Evolutionary conservation across 2,888 invertebrate genomes (phyloP).

Genomic region (Uropetala carovei): DNA sequence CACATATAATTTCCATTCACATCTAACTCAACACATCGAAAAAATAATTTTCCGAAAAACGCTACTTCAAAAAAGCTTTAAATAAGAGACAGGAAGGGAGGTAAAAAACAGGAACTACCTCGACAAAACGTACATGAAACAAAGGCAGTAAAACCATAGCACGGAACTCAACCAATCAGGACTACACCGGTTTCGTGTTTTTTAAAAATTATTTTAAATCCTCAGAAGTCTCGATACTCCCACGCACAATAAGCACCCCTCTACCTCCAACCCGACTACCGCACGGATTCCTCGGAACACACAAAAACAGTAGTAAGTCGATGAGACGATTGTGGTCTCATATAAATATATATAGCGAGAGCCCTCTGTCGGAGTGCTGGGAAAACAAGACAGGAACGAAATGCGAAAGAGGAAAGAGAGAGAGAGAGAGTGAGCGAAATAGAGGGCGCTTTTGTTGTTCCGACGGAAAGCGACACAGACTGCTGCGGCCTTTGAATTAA

Average conservation of each 20-base stretch:
- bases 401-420: not conserved
- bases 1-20: no score
- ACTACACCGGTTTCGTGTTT: not conserved
- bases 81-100: no score
- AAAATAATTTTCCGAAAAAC: no score
- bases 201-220: not conserved
- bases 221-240: not conserved
- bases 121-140: no score
- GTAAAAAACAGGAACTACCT: no score
- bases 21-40: no score
- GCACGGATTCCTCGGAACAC: not conserved
- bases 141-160: not conserved
- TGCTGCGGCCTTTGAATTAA: not conserved
- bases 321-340: conserved; percentile 34
- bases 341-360: not conserved
- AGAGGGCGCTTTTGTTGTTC: not conserved
- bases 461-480: not conserved
- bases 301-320: conserved; percentile 24
- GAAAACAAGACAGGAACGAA: not conserved
- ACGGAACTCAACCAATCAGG: not conserved
- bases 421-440: not conserved
- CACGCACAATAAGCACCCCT: not conserved
- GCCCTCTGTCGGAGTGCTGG: not conserved
- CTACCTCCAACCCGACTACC: not conserved
- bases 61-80: no score